Percentiles rank a stretch among this genome's conserved stretches.
Evolutionary conservation across 1,140 invertebrate species (phyloP).

Genomic region (Eciton burchellii): DNA sequence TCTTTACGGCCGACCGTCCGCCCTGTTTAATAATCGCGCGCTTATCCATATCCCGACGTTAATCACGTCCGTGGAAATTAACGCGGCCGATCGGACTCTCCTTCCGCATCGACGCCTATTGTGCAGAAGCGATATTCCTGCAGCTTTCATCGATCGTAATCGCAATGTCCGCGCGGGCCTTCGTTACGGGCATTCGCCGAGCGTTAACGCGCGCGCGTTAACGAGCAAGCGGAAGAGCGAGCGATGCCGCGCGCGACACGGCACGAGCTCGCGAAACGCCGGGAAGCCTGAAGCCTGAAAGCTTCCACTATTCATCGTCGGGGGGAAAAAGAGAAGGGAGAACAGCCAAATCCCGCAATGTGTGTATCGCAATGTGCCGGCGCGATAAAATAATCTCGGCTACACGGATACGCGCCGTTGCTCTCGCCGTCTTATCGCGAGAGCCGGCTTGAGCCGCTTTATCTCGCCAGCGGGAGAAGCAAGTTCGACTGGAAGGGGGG

Average conservation of each 20-base stretch:
- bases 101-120: conserved; percentile 43
- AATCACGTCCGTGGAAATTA: conserved; percentile 67
- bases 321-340: conserved; percentile 15
- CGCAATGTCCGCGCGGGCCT: not conserved
- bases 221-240: too few relatives aligned
- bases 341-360: conserved; percentile 49
- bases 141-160: conserved; percentile 28
- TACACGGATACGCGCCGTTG: conserved; percentile 55
- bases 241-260: not conserved
- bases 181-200: too few relatives aligned
- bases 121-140: conserved; percentile 19
- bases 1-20: conserved; percentile 45
- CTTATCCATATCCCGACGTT: conserved; percentile 64
- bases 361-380: conserved; percentile 52
- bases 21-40: conserved; percentile 37
- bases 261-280: conserved; percentile 2
- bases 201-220: too few relatives aligned
- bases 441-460: conserved; percentile 50
- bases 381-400: conserved; percentile 59
- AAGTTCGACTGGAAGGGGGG: not conserved
- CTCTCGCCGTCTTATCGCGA: conserved; percentile 48
- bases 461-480: conserved; percentile 42
- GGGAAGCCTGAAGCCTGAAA: conserved; percentile 8
- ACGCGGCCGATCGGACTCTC: conserved; percentile 51
- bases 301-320: conserved; percentile 26